These are phyloP conservation scores for Peromyscus attwateri DNA, from an alignment of 2,797 vertebrate genomes.

Conservation along the genomic window DNA sequence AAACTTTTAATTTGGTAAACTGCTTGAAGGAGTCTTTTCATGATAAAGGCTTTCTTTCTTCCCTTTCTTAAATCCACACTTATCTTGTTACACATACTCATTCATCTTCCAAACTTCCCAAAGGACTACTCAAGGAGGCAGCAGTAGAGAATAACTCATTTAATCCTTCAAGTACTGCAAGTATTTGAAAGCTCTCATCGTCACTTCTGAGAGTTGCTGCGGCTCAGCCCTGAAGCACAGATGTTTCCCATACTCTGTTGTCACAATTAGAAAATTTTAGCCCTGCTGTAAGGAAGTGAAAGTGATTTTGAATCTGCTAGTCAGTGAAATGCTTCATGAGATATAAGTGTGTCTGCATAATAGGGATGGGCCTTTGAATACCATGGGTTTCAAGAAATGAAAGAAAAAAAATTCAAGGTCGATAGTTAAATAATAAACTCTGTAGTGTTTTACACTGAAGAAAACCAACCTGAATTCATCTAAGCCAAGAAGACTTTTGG, in stretches of 20 bases:
- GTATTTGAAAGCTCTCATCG: conserved; percentile 57
- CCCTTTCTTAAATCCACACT: neutral
- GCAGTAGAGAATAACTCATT: conserved; percentile 56
- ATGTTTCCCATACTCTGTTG: neutral
- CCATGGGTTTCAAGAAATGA: neutral
- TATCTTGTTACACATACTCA: neutral
- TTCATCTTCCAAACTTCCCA: neutral
- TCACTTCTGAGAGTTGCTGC: neutral
- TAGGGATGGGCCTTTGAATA: conserved; percentile 32
- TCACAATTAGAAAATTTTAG: conserved; percentile 73
- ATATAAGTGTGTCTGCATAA: conserved; percentile 51
- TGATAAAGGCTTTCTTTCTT: neutral
- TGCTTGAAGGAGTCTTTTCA: neutral
- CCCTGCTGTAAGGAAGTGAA: neutral
- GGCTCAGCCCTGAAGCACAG: neutral
- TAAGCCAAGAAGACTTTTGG: neutral
- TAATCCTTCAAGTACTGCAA: conserved; percentile 69
- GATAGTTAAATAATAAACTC: conserved; percentile 11
- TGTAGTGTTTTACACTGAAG: neutral
- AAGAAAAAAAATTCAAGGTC: conserved; percentile 27
- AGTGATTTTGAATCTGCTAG: conserved; percentile 66
- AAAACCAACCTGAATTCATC: neutral
- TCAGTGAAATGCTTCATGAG: conserved; percentile 64
- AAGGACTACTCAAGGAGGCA: conserved; percentile 20
- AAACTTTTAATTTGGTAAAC: neutral